These are phyloP conservation scores for Sinosuthora webbiana DNA, from an alignment of 2,113 vertebrate species.

Conservation along the genomic window DNA sequence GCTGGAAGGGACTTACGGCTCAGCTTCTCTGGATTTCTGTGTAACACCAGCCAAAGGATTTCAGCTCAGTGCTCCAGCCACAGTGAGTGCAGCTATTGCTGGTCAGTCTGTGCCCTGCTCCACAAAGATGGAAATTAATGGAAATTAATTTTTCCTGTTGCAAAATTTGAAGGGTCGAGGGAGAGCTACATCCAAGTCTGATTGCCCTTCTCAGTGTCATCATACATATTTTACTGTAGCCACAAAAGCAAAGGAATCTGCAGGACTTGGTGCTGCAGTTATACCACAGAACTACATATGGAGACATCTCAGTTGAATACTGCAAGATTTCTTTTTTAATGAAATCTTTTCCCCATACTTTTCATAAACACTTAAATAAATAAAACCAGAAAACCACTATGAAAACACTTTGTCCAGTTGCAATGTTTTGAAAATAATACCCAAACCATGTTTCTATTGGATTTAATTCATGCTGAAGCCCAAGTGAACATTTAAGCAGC, in stretches of 20 bases:
- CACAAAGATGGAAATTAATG: neutral
- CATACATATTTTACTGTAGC: neutral
- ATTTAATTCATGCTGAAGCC: neutral
- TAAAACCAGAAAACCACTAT: neutral
- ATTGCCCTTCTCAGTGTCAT: neutral
- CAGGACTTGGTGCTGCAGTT: neutral
- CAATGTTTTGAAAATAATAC: neutral
- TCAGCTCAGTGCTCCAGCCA: neutral
- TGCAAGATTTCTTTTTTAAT: neutral
- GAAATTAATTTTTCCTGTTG: neutral
- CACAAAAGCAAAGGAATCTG: neutral
- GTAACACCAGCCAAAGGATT: neutral
- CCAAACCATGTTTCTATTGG: neutral
- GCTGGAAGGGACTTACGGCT: neutral
- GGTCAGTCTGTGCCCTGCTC: rapidly evolving
- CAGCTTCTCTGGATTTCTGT: neutral
- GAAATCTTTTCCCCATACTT: neutral
- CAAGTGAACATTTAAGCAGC: neutral
- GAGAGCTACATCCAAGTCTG: neutral
- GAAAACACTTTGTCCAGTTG: neutral
- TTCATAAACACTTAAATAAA: neutral
- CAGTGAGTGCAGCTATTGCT: neutral
- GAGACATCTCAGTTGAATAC: neutral
- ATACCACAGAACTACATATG: neutral
- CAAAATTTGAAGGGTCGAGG: neutral